Evolutionary conservation across 37 sponge, comb jelly and placozoan species (phyloP).

Genomic region (Beroe ovata): DNA sequence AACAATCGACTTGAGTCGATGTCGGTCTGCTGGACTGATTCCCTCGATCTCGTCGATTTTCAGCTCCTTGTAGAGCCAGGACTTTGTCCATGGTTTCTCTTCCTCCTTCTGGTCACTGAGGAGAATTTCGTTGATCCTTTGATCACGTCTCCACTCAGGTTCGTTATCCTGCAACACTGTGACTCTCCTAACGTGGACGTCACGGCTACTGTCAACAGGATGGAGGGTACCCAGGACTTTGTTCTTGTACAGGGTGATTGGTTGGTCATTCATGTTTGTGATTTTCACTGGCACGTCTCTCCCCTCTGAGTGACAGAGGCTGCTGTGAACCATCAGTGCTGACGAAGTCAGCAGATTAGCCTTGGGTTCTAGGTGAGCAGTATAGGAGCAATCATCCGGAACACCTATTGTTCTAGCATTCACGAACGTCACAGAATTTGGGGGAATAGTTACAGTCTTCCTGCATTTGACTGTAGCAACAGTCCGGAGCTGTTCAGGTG

Average conservation of each 20-base stretch:
- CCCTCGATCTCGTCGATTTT: background rate
- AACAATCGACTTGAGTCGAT: background rate
- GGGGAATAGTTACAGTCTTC: background rate
- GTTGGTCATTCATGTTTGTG: background rate
- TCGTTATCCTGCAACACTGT: background rate
- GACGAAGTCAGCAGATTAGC: background rate
- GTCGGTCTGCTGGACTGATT: background rate
- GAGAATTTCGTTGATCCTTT: background rate
- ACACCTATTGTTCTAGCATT: background rate
- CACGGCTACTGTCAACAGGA: background rate
- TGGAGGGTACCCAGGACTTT: background rate
- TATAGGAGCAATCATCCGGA: background rate
- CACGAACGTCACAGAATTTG: background rate
- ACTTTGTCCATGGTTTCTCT: background rate
- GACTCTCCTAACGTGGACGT: background rate
- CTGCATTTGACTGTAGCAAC: background rate
- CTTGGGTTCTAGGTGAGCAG: background rate
- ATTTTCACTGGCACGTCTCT: background rate
- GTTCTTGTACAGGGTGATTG: background rate
- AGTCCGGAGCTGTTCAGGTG: background rate
- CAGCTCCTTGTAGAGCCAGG: background rate
- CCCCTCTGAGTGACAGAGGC: background rate
- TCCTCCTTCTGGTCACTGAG: background rate
- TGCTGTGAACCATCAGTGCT: background rate
- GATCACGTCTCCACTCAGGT: background rate